phyloP scores from a whole-genome alignment of 2,113 vertebrate genomes.

The Pteronura brasiliensis region DNA sequence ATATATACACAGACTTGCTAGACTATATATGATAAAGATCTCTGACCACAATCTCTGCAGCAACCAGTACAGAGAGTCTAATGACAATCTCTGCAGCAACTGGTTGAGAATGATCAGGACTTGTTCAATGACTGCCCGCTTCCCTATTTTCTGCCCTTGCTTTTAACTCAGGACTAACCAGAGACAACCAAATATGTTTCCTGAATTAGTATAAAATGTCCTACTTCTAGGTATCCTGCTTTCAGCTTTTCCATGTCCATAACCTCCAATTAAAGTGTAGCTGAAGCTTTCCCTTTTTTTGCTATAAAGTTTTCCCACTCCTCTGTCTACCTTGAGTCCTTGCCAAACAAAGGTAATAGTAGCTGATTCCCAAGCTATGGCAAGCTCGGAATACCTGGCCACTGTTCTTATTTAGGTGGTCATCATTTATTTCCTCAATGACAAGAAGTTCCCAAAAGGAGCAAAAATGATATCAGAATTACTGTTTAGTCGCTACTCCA shows the following conservation, averaged over 20 bases:
- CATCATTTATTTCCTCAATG: slow-evolving; percentile 24
- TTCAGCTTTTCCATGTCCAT: not conserved
- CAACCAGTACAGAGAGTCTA: not conserved
- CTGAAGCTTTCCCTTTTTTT: not conserved
- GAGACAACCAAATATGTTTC: not conserved
- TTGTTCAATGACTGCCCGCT: not conserved
- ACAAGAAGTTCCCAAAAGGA: not conserved
- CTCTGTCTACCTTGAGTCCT: not conserved
- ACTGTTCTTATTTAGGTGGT: not conserved
- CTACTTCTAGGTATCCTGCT: not conserved
- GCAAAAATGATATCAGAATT: not conserved
- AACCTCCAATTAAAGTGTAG: not conserved
- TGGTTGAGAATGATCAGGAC: not conserved
- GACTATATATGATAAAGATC: not conserved
- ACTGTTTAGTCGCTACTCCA: not conserved
- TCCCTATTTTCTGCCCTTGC: not conserved
- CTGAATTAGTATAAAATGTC: not conserved
- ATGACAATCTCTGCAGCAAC: not conserved
- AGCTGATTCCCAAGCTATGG: not conserved
- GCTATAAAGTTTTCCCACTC: not conserved
- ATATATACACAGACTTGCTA: not conserved
- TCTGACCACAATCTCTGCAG: not conserved
- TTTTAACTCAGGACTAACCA: not conserved
- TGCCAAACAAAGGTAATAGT: not conserved
- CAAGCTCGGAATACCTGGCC: not conserved